Percentiles rank a stretch among this genome's conserved stretches.
Evolutionary conservation across 2,888 invertebrate species (phyloP).

Genomic region (Lacanobia oleracea): DNA sequence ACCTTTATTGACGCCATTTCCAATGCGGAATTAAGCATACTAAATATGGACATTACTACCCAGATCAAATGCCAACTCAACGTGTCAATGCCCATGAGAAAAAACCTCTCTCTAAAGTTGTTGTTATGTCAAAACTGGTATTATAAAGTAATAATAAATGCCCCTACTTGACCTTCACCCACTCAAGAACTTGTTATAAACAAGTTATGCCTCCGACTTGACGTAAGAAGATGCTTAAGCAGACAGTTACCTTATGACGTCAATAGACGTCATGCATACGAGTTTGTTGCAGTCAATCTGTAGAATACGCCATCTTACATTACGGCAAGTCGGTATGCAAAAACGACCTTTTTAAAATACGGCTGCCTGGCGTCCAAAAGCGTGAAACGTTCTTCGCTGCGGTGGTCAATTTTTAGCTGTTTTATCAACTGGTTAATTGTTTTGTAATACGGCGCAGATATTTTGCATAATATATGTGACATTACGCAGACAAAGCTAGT

Average conservation of each 20-base stretch:
- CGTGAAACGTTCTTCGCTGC: not conserved
- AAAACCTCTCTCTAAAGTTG: not conserved
- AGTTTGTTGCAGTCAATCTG: not conserved
- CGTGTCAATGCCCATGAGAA: not conserved
- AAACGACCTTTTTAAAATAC: not conserved
- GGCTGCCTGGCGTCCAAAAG: no score
- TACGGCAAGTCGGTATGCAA: not conserved
- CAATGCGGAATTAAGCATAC: not conserved
- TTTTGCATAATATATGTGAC: no score
- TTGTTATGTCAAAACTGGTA: not conserved
- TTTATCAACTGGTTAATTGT: not conserved
- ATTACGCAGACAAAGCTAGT: no score
- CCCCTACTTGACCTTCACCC: constrained; percentile 30
- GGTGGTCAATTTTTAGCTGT: not conserved
- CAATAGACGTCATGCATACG: constrained; percentile 21
- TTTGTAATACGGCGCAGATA: not conserved
- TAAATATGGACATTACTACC: not conserved
- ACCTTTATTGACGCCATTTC: not conserved
- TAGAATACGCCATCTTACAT: not conserved
- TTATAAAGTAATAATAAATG: constrained; percentile 16
- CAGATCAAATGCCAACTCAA: not conserved
- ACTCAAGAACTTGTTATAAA: constrained; percentile 19
- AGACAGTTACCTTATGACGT: constrained; percentile 16
- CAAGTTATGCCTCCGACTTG: constrained; percentile 1
- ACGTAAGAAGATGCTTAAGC: constrained; percentile 18